A percentile compares a stretch with the other conserved stretches of the same genome.
phyloP scores from a whole-genome alignment of 2,888 invertebrate species.

The Corbicula japonica region DNA sequence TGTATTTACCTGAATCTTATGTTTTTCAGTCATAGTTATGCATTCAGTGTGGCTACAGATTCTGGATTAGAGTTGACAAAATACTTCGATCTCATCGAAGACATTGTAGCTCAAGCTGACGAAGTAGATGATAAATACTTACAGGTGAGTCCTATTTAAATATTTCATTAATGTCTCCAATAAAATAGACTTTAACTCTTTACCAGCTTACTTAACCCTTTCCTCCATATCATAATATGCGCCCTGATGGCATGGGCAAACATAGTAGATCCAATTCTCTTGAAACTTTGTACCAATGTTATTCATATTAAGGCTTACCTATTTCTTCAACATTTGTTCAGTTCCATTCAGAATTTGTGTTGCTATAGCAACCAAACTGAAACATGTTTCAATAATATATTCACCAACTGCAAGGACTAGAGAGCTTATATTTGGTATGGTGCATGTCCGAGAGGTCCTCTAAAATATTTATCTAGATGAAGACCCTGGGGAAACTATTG shows the following conservation, averaged over 20 bases:
- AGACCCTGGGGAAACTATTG: no score
- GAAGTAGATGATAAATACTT: constrained; percentile 95
- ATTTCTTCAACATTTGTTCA: no score
- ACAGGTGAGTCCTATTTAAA: constrained; percentile 83
- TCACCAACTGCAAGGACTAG: no score
- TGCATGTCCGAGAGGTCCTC: no score
- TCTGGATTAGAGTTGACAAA: constrained; percentile 87
- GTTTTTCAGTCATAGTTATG: constrained; percentile 92
- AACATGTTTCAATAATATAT: no score
- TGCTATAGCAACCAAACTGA: no score
- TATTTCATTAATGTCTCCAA: neutral
- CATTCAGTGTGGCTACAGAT: constrained; percentile 93
- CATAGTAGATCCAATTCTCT: neutral
- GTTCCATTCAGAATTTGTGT: no score
- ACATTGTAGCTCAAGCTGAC: constrained; percentile 97
- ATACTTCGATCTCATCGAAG: constrained; percentile 92
- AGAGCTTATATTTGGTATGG: no score
- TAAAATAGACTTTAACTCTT: neutral
- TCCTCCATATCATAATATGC: neutral
- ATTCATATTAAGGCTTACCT: no score
- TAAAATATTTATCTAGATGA: no score
- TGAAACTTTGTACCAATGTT: no score
- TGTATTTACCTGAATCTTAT: neutral
- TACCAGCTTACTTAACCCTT: neutral
- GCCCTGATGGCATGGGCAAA: neutral